Evolutionary conservation across 2,888 invertebrate genomes (phyloP), one percentile per base, ranked within the genome.

Genomic region (Timema cristinae): DNA sequence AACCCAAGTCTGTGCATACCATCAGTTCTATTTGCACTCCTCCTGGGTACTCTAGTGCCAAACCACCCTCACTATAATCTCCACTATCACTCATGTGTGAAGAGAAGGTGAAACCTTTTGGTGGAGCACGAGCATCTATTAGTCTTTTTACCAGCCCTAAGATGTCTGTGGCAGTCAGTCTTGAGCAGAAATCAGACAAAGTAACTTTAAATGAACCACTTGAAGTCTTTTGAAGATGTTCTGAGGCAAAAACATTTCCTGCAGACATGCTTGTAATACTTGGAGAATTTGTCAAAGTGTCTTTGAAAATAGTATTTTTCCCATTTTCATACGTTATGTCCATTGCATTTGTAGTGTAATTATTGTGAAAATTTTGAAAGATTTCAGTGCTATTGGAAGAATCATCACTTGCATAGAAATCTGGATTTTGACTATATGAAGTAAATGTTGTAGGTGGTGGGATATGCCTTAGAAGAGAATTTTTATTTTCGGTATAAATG

Each of bases 11-110:
- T 78, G 92, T 90, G 78, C 89, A 91, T 10, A 95, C 89, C 77
- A 92, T 89, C 78, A 95, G 82, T 79, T 94, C 94, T 51, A 95
- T 93, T 82, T 94, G 94, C 75, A 95, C 89, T 0, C 94, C 94
- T 0, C 93, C 92, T 0, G 92, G 91, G 79, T 91, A 91, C 79
- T 91, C 91, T 72, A 93, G 82, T 75, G 89, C 91, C 79, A 89
- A 73, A 79, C 86, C 82, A 59, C 82, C 79, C 15, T 83, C 82
- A 51, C 82, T 81, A 61, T 75, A 72, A 48, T 75, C 75, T 16
- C 75, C 75, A 52, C 76, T 72, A 59, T 54, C 72, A 49, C 68
- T 51, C 63, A 47, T 59, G 74, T 84, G 76, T 69, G 86, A 86
- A 73, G 32, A 32, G 32, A 87, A 84, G 63, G 86, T 83, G 76